Evolutionary conservation across 2,888 invertebrate genomes (phyloP).

Genomic region (Heliconius aoede): DNA sequence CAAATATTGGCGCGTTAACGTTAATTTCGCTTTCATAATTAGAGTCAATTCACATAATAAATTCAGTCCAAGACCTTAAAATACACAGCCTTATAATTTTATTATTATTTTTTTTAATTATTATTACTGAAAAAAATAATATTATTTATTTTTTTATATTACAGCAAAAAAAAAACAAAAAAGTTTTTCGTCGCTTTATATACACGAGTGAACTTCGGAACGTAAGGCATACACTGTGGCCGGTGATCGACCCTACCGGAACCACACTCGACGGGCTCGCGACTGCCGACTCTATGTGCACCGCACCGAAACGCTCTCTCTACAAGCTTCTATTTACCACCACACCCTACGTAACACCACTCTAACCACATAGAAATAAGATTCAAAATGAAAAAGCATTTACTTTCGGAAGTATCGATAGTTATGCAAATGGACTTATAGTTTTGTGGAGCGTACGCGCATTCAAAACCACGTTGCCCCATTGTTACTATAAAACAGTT

Average conservation of each 20-base stretch:
- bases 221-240: constrained; percentile 65
- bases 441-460: constrained; percentile 79
- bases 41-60: constrained; percentile 47
- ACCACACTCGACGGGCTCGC: constrained; percentile 81
- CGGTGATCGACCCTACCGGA: constrained; percentile 84
- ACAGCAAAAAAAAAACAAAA: neutral
- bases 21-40: constrained; percentile 52
- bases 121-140: neutral
- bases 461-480: constrained; percentile 72
- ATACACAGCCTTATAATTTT: constrained; percentile 8
- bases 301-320: constrained; percentile 76
- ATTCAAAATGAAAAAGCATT: constrained; percentile 48
- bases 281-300: constrained; percentile 80
- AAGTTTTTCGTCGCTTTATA: constrained; percentile 50
- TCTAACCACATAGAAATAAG: constrained; percentile 44
- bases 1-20: constrained; percentile 51
- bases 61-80: constrained; percentile 25
- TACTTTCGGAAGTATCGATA: constrained; percentile 39
- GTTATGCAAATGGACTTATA: constrained; percentile 65
- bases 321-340: constrained; percentile 55
- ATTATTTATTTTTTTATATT: constrained; percentile 2
- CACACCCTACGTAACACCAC: neutral
- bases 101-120: constrained; percentile 3
- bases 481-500: constrained; percentile 66
- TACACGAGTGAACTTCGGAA: constrained; percentile 58